These are phyloP conservation scores for Triops cancriformis DNA, from an alignment of 1,140 invertebrate genomes.

Conservation along the genomic window DNA sequence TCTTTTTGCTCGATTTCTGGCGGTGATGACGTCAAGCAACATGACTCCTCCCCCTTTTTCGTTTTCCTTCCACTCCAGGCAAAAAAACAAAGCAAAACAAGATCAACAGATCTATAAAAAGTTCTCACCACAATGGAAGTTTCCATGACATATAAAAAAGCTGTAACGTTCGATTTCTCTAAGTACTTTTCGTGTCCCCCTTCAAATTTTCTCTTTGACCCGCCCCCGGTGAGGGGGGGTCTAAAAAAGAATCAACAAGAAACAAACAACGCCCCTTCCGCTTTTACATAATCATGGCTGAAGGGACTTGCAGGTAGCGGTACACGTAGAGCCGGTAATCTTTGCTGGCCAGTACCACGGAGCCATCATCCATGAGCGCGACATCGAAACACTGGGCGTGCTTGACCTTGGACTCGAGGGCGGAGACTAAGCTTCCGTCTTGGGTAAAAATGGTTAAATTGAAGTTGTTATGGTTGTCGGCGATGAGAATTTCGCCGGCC, in stretches of 20 bases:
- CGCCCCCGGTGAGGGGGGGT: not conserved
- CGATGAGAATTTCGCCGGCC: constrained; percentile 91
- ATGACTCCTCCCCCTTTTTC: not conserved
- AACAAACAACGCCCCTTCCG: not conserved
- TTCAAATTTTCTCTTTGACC: not conserved
- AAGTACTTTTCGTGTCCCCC: not conserved
- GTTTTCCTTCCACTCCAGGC: not conserved
- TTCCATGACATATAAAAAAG: constrained; percentile 14
- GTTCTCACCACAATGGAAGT: not conserved
- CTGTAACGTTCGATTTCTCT: not conserved
- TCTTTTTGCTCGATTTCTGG: not conserved
- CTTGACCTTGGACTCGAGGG: constrained; percentile 97
- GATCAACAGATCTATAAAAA: constrained; percentile 6
- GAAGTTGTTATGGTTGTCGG: constrained; percentile 99
- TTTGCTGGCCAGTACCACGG: constrained; percentile 95
- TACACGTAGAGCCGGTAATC: constrained; percentile 99
- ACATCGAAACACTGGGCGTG: constrained; percentile 99
- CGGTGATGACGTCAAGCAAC: not conserved
- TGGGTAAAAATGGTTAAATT: constrained; percentile 97
- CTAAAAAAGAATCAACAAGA: not conserved
- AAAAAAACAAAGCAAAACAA: not conserved
- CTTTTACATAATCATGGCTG: constrained; percentile 2
- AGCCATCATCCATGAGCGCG: constrained; percentile 97
- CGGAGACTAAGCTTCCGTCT: constrained; percentile 90
- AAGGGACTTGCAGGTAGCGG: constrained; percentile 69